Evolutionary conservation across 2,888 invertebrate species (phyloP), one percentile per base, ranked within the genome.

Genomic region (Unio delphinus): DNA sequence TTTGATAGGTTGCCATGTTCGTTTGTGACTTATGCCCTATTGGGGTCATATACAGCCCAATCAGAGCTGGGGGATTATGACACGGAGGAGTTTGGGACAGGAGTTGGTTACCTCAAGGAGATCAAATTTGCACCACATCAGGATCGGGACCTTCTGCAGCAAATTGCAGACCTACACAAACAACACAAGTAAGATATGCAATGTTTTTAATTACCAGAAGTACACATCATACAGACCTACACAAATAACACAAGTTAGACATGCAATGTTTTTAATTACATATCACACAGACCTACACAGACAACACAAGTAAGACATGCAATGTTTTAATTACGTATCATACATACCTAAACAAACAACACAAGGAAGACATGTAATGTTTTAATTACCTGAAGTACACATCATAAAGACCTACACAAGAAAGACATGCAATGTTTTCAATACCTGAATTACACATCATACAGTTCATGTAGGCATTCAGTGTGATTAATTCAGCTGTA

Each of bases 31-130:
- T 96, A 99, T 90, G 98, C 98, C 7, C 93, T 99, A 67, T 92
- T 99, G 72, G 97, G 97, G 56, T 96, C 96, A 62, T 95, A 94
- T 89, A 91, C 95, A 72, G 96, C 96, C 69, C 99, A 99, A 91
- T 96, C 98, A 1, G 98, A 99, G 91, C 92, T 98, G 75, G 99
- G 99, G 0, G 99, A 99, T 91, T 96, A 95, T 88, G 97, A 98
- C 90, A 81, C 85, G 5, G 82, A 84, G 54, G 88, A 90, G 62
- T 93, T 93, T 80, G 91, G 93, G 67, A 79, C 93, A 92, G 91
- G 93, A 66, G 81, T 93, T 92, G 71, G 88, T 67, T 97, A 98
- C 89, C 93, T 99, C 84, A 94, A 94, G 87, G 96, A 96, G 83
- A 95, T 98, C 86, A 94, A 94, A 90, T 95, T 99, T 89, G 98